These are phyloP conservation scores for Drosophila acutilabella DNA, from an alignment of 2,888 invertebrate species.

Conservation along the genomic window DNA sequence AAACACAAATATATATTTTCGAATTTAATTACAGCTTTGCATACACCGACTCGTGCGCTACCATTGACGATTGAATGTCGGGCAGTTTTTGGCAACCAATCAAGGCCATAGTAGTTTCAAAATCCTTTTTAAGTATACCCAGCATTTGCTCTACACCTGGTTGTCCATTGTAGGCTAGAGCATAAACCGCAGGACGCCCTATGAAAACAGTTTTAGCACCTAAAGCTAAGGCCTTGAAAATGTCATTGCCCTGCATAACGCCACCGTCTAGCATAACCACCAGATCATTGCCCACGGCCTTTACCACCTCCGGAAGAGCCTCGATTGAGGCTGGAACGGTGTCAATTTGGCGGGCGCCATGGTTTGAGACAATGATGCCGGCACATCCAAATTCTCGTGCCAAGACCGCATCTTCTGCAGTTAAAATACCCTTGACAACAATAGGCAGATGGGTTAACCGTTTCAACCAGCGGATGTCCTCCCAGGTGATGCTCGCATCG, in stretches of 20 bases:
- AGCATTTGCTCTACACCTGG: conserved; percentile 91
- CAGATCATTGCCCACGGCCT: conserved; percentile 89
- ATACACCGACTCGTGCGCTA: conserved; percentile 89
- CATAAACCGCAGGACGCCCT: conserved; percentile 95
- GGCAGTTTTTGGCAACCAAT: conserved; percentile 89
- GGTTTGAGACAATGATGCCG: conserved; percentile 96
- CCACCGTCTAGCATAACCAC: conserved; percentile 96
- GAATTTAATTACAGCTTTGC: conserved; percentile 40
- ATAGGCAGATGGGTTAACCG: conserved; percentile 92
- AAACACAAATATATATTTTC: neutral
- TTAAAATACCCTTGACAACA: conserved; percentile 93
- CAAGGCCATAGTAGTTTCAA: conserved; percentile 91
- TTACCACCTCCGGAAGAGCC: conserved; percentile 91
- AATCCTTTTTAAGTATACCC: conserved; percentile 90
- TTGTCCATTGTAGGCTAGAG: conserved; percentile 91
- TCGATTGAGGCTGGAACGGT: conserved; percentile 93
- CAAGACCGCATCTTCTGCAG: conserved; percentile 93
- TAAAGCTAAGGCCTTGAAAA: conserved; percentile 95
- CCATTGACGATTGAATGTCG: conserved; percentile 89
- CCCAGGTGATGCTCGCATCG: conserved; percentile 94
- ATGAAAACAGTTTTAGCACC: conserved; percentile 96
- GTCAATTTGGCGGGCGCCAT: conserved; percentile 93
- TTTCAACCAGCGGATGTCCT: conserved; percentile 93
- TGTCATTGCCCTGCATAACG: conserved; percentile 92
- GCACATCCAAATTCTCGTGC: conserved; percentile 91